Base-by-base conservation (phyloP, 1,140 invertebrate genomes). In the Physella acuta region DNA sequence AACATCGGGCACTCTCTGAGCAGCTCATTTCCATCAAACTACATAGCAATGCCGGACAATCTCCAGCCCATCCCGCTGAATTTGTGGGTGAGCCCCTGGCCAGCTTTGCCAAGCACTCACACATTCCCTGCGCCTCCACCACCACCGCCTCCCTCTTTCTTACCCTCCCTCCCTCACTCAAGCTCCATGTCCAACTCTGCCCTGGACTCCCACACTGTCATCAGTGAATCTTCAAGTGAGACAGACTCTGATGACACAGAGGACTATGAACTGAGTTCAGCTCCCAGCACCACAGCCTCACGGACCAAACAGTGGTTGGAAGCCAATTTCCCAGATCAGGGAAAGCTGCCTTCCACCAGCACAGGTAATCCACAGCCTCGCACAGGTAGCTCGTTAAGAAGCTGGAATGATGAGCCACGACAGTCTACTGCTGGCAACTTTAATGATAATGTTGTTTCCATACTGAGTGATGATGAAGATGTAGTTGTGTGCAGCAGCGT, bases 391-490 rank as follows among this genome's bases (percentile, higher is more conserved):
- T 3, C 24, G 34, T 11, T n/a, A 26, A 67, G 64, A 34, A 37
- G 30, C 16, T 24, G 31, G 39, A 16, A 44, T 28, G 16, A 52
- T 31, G 36, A 37, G 44, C n/a, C n/a, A n/a, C n/a, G n/a, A n/a
- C n/a, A 49, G 11, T 49, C n/a, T 49, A 49, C 11, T 49, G n/a
- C 44, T 49, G 44, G n/a, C n/a, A 14, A 14, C 44, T 49, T 49
- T 11, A 14, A n/a, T 24, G 8, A 11, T n/a, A 39, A 68, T 39
- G 64, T 67, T 55, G 51, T 67, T n/a, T 67, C 64, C 14, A 34
- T 65, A 34, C 31, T 28, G 34, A 68, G 66, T 68, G 66, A 39
- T n/a, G 66, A 68, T 60, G 66, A 68, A 28, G 64, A 67, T 56
- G 44, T 56, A 34, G 51, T 56, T 56, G 66, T 68, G 11, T 33